phyloP scores from a whole-genome alignment of 30 jellyfish, hydroid and myxozoan species.

The Morbakka virulenta region DNA sequence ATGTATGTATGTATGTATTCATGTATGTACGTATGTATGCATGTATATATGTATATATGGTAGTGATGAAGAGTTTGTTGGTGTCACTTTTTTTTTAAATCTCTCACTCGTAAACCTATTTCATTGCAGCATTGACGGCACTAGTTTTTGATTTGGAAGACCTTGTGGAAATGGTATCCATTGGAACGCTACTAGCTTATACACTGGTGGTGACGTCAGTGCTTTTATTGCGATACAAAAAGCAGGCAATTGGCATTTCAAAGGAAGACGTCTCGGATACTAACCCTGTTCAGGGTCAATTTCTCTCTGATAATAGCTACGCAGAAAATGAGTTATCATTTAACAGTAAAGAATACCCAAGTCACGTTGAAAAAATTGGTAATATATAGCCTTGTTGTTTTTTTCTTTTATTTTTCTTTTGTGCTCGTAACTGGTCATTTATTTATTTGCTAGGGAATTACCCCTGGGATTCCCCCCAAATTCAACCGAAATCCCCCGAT shows the following conservation, averaged over 20 bases:
- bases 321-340: too few relatives aligned
- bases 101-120: not conserved
- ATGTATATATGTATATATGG: not conserved
- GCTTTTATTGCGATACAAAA: slow-evolving; percentile 67
- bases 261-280: slow-evolving; percentile 58
- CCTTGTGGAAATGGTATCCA: slow-evolving; percentile 84
- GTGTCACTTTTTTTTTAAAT: not conserved
- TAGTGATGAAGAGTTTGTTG: not conserved
- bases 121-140: slow-evolving; percentile 56
- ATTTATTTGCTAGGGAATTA: too few relatives aligned
- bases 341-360: too few relatives aligned
- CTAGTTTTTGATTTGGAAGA: slow-evolving; percentile 57
- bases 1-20: too few relatives aligned
- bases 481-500: too few relatives aligned
- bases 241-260: slow-evolving; percentile 50
- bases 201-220: slow-evolving; percentile 81
- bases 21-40: not conserved
- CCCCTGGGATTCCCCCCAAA: too few relatives aligned
- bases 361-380: too few relatives aligned
- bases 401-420: too few relatives aligned
- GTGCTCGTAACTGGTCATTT: too few relatives aligned
- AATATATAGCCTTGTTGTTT: too few relatives aligned
- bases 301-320: too few relatives aligned
- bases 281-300: not conserved
- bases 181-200: slow-evolving; percentile 87